These are phyloP conservation scores for Poecile montanus DNA, from an alignment of 2,797 vertebrate genomes.

Conservation along the genomic window DNA sequence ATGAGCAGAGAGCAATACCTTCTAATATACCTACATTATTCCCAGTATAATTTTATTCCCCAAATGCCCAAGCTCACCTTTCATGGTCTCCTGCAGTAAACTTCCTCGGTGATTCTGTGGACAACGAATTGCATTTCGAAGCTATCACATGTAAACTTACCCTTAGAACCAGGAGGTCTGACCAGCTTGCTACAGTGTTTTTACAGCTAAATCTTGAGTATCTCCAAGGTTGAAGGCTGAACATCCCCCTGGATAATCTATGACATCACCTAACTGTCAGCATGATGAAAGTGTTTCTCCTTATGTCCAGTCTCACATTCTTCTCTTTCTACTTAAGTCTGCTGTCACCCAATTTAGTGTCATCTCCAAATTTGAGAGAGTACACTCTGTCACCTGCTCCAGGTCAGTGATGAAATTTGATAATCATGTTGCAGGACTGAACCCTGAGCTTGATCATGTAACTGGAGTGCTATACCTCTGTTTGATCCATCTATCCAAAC, in stretches of 20 bases:
- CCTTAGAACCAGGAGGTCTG: background rate
- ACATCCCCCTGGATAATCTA: background rate
- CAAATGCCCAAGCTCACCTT: background rate
- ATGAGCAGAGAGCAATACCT: slow-evolving; percentile 24
- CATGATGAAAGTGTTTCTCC: background rate
- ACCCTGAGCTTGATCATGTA: background rate
- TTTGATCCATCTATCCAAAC: background rate
- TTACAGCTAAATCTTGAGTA: background rate
- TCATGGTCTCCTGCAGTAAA: background rate
- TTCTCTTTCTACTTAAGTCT: background rate
- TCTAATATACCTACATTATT: slow-evolving; percentile 24
- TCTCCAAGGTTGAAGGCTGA: background rate
- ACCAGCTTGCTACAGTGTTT: background rate
- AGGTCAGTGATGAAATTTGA: background rate
- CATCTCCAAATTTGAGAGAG: background rate
- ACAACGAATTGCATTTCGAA: background rate
- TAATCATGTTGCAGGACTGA: background rate
- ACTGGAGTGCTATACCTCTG: background rate
- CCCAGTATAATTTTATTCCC: slow-evolving; percentile 23
- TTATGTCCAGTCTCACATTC: background rate
- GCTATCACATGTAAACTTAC: background rate
- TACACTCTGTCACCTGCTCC: background rate
- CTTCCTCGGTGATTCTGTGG: background rate
- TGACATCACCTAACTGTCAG: background rate
- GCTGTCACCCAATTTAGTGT: too few species aligned